Percentiles rank a stretch among this genome's conserved stretches.
phyloP scores from a whole-genome alignment of 2,113 vertebrate species.

The Ploceus nigricollis region DNA sequence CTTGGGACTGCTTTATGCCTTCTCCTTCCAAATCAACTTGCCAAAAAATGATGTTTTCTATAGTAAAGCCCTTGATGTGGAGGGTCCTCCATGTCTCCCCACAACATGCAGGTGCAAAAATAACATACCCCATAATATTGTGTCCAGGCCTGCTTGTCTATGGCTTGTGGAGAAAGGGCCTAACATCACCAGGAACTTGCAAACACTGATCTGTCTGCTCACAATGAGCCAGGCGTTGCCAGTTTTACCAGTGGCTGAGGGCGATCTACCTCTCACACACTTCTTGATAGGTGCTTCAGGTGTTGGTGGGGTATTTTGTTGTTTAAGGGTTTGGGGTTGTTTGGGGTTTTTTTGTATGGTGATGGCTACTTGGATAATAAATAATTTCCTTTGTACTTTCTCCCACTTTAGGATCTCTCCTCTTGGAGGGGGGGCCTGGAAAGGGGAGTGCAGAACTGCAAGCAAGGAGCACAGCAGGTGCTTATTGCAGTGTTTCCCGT shows the following conservation, averaged over 20 bases:
- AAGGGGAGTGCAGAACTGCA: accelerated
- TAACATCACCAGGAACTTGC: neutral
- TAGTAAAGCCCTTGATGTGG: neutral
- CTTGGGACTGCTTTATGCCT: neutral
- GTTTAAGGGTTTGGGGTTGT: neutral
- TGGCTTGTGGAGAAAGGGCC: neutral
- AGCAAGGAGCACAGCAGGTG: accelerated
- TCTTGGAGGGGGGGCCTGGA: accelerated
- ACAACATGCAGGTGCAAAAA: constrained; percentile 11
- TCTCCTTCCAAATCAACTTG: neutral
- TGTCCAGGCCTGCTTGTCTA: neutral
- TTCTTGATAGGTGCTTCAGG: neutral
- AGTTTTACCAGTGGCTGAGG: neutral
- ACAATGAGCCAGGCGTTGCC: neutral
- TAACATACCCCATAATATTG: neutral
- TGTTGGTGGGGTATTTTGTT: neutral
- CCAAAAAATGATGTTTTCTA: neutral
- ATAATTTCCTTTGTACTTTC: neutral
- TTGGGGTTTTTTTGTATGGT: neutral
- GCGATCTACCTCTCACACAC: neutral
- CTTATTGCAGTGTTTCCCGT: neutral
- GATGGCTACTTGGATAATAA: neutral
- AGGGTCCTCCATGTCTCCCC: neutral
- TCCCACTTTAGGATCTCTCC: neutral
- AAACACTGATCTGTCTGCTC: neutral